These are phyloP conservation scores for Drosophila tropicalis DNA, from an alignment of 1,140 invertebrate genomes.

Conservation along the genomic window DNA sequence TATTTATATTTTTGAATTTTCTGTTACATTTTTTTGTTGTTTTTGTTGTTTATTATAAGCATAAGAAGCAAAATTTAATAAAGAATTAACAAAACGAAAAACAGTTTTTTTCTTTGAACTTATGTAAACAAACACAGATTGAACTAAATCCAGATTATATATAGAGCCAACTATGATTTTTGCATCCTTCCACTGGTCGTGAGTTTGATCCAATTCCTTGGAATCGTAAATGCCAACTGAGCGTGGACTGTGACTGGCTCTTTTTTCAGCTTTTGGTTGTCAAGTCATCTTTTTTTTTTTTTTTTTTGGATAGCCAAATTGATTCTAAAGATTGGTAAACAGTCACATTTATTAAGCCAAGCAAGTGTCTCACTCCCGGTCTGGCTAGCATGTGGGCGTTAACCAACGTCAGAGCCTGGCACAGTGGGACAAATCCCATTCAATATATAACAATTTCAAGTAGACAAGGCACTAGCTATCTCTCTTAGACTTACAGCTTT, in stretches of 20 bases:
- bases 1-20: too few relatives aligned
- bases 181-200: background rate
- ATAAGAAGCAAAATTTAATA: too few relatives aligned
- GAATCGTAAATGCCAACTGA: background rate
- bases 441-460: too few relatives aligned
- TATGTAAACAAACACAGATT: too few relatives aligned
- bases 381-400: background rate
- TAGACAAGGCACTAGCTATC: too few relatives aligned
- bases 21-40: too few relatives aligned
- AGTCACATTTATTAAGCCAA: slow-evolving; percentile 6
- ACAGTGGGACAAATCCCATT: background rate
- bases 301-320: slow-evolving; percentile 4
- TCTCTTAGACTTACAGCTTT: too few relatives aligned
- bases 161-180: too few relatives aligned
- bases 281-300: background rate
- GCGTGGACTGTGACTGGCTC: background rate
- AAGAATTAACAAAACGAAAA: too few relatives aligned
- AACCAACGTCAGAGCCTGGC: background rate
- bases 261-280: background rate
- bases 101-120: too few relatives aligned
- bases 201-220: background rate
- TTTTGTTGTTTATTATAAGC: too few relatives aligned
- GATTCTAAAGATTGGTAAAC: slow-evolving; percentile 4
- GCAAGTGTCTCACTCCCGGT: background rate
- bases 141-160: too few relatives aligned